phyloP scores from a whole-genome alignment of 2,797 vertebrate species.

The Pipistrellus kuhlii region DNA sequence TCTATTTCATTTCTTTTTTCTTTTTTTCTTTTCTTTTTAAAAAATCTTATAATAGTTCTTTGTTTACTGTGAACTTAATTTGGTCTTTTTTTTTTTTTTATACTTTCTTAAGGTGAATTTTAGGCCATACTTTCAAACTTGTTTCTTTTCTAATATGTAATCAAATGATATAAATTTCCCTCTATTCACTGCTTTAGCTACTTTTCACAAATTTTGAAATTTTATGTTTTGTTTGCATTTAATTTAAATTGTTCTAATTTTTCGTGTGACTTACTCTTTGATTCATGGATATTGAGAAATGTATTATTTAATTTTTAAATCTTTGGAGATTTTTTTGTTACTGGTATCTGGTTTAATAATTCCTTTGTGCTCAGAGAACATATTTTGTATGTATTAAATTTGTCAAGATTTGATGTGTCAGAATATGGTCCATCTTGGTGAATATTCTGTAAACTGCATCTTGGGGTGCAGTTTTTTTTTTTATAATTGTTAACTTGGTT shows the following conservation, averaged over 20 bases:
- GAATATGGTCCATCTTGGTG: background rate
- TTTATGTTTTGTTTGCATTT: background rate
- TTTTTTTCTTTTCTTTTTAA: background rate
- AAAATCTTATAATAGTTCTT: background rate
- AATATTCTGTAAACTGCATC: background rate
- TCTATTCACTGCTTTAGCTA: background rate
- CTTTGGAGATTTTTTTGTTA: background rate
- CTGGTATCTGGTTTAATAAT: slow-evolving; percentile 29
- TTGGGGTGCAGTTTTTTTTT: background rate
- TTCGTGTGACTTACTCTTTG: slow-evolving; percentile 10
- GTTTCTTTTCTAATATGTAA: slow-evolving; percentile 20
- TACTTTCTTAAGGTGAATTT: slow-evolving; percentile 38
- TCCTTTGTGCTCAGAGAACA: background rate
- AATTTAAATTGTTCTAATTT: slow-evolving; percentile 46
- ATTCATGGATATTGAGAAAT: background rate
- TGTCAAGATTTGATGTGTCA: background rate
- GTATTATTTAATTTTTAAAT: slow-evolving; percentile 12
- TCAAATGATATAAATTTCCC: background rate
- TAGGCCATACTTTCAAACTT: background rate
- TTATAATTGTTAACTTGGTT: background rate
- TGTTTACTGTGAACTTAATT: slow-evolving; percentile 14
- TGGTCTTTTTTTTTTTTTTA: background rate
- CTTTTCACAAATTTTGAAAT: background rate
- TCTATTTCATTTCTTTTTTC: background rate
- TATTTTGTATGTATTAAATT: slow-evolving; percentile 6